Evolutionary conservation across 2,888 invertebrate genomes (phyloP).

Genomic region (Meteorus cinctellus): DNA sequence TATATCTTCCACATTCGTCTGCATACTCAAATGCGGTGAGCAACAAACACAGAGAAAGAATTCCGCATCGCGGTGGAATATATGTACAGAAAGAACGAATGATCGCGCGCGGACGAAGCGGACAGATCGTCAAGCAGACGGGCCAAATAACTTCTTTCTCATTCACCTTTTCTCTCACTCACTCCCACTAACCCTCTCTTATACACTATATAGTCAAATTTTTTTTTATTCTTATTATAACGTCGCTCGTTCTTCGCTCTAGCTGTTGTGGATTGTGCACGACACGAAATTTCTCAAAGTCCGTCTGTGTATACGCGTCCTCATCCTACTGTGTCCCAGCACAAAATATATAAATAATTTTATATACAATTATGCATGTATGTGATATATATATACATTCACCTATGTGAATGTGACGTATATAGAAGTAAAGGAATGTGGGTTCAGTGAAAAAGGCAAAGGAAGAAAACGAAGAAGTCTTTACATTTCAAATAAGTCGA

Average conservation of each 20-base stretch:
- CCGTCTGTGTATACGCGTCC: conserved; percentile 36
- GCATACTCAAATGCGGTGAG: conserved; percentile 43
- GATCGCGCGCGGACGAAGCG: conserved; percentile 52
- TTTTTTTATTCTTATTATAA: conserved; percentile 36
- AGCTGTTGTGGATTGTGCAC: conserved; percentile 7
- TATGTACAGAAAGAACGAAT: conserved; percentile 43
- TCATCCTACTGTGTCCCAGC: conserved; percentile 42
- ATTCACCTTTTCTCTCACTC: conserved; percentile 28
- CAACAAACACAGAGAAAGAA: conserved; percentile 45
- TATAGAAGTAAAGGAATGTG: conserved; percentile 42
- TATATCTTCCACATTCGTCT: conserved; percentile 41
- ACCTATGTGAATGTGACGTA: conserved; percentile 36
- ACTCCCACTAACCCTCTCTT: neutral
- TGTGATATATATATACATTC: conserved; percentile 50
- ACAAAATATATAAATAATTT: conserved; percentile 63
- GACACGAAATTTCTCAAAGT: conserved; percentile 39
- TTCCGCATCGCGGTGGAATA: conserved; percentile 29
- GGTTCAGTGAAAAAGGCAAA: conserved; percentile 27
- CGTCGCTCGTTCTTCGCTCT: conserved; percentile 28
- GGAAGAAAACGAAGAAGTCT: conserved; percentile 54
- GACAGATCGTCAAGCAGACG: conserved; percentile 59
- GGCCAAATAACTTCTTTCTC: conserved; percentile 58
- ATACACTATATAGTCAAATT: neutral
- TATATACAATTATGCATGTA: conserved; percentile 65
- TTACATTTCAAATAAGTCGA: conserved; percentile 72